Evolutionary conservation across 2,113 vertebrate genomes (phyloP).

Genomic region (Echinops telfairi): DNA sequence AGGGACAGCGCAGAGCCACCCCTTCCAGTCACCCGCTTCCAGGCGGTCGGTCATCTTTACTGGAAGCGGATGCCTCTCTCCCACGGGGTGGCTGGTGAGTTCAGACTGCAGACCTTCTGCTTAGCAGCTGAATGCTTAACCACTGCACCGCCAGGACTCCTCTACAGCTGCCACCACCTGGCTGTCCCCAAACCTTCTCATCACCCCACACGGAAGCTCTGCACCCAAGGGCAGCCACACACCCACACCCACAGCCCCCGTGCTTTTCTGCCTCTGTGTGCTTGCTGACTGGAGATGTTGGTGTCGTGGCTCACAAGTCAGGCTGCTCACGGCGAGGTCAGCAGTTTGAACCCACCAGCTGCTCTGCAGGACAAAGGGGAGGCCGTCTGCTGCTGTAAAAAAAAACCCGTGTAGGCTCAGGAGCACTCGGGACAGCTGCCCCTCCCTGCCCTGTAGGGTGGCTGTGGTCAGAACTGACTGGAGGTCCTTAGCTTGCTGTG

Average conservation of each 20-base stretch:
- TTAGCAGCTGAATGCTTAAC: neutral
- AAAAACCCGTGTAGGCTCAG: no score
- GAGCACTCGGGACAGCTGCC: no score
- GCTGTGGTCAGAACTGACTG: no score
- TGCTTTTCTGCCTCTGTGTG: neutral
- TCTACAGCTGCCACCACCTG: neutral
- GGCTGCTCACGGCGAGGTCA: no score
- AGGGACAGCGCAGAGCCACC: neutral
- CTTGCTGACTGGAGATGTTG: neutral
- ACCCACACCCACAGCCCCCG: neutral
- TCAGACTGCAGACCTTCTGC: neutral
- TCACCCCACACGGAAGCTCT: neutral
- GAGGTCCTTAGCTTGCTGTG: no score
- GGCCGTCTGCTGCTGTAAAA: no score
- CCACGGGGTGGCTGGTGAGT: no score
- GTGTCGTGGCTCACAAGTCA: no score
- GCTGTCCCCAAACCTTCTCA: neutral
- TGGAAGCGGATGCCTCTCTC: neutral
- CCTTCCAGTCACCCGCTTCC: neutral
- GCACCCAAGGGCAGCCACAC: neutral
- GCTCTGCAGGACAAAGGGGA: no score
- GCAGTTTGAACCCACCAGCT: no score
- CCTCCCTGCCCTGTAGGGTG: no score
- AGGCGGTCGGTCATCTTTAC: neutral
- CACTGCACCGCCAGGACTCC: neutral